Evolutionary conservation across 2,113 vertebrate species (phyloP).

Genomic region (Cisticola juncidis): DNA sequence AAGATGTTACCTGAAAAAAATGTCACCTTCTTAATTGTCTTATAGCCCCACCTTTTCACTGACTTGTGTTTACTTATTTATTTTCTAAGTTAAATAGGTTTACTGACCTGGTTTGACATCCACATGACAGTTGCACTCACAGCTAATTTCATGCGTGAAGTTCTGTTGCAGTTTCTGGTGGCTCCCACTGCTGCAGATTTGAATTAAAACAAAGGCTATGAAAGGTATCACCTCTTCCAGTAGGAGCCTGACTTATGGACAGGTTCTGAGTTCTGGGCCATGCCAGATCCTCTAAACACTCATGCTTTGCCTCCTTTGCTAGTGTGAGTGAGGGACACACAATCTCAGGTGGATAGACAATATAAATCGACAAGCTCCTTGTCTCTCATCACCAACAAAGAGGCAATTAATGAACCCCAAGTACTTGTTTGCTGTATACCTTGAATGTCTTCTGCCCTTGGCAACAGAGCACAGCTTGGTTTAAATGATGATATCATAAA

Average conservation of each 20-base stretch:
- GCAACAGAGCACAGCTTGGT: background rate
- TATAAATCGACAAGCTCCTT: background rate
- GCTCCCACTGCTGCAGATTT: background rate
- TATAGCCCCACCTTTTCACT: background rate
- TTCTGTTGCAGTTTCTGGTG: background rate
- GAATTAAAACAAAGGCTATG: background rate
- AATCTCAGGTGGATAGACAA: slow-evolving; percentile 8
- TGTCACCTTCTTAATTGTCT: background rate
- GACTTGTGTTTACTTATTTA: background rate
- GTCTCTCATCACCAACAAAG: background rate
- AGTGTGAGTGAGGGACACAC: background rate
- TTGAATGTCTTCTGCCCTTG: background rate
- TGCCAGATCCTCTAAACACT: background rate
- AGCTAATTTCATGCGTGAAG: background rate
- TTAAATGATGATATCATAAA: slow-evolving; percentile 90
- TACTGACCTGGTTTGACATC: background rate
- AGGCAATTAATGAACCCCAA: slow-evolving; percentile 13
- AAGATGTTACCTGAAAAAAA: background rate
- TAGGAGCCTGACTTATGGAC: slow-evolving; percentile 27
- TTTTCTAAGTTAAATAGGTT: background rate
- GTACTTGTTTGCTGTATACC: slow-evolving; percentile 1
- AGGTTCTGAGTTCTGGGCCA: background rate
- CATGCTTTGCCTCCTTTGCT: background rate
- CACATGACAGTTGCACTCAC: background rate
- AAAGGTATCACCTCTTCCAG: background rate